A percentile compares a stretch with the other conserved stretches of the same genome.
Conservation (phyloP, 2,113 vertebrate species). For the Equus przewalskii region DNA sequence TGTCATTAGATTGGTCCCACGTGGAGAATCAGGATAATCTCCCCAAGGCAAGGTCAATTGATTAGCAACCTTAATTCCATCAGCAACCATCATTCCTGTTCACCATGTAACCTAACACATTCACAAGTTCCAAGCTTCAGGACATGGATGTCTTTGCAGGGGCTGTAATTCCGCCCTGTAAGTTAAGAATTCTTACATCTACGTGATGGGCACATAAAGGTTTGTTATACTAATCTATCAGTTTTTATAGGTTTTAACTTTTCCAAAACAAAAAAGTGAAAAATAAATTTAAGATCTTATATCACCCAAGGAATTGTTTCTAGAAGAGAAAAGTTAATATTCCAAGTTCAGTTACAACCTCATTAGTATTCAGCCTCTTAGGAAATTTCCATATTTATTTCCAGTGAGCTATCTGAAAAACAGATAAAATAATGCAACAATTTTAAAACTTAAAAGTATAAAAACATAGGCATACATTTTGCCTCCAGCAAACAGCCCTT, state of each 20-base stretch:
- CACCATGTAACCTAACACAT: not conserved
- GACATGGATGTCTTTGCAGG: not conserved
- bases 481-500: slow-evolving; percentile 47
- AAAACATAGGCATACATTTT: slow-evolving; percentile 59
- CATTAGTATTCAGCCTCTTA: slow-evolving; percentile 47
- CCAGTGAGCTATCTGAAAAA: slow-evolving; percentile 34
- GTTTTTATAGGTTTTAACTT: slow-evolving; percentile 54
- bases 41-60: not conserved
- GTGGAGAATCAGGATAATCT: not conserved
- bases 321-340: slow-evolving; percentile 43
- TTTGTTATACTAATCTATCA: not conserved
- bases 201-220: not conserved
- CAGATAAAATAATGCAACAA: slow-evolving; percentile 60
- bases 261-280: slow-evolving; percentile 29
- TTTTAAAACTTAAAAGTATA: slow-evolving; percentile 52
- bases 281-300: slow-evolving; percentile 47
- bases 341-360: slow-evolving; percentile 50
- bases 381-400: slow-evolving; percentile 66
- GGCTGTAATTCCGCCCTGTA: not conserved
- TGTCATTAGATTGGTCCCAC: not conserved
- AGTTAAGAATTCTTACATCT: slow-evolving; percentile 40
- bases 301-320: slow-evolving; percentile 46
- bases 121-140: not conserved
- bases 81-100: not conserved
- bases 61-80: slow-evolving; percentile 3